Percentiles rank a stretch among this genome's conserved stretches.
Evolutionary conservation across 30 jellyfish, hydroid and myxozoan genomes (phyloP).

Genomic region (Haliclystus octoradiatus): DNA sequence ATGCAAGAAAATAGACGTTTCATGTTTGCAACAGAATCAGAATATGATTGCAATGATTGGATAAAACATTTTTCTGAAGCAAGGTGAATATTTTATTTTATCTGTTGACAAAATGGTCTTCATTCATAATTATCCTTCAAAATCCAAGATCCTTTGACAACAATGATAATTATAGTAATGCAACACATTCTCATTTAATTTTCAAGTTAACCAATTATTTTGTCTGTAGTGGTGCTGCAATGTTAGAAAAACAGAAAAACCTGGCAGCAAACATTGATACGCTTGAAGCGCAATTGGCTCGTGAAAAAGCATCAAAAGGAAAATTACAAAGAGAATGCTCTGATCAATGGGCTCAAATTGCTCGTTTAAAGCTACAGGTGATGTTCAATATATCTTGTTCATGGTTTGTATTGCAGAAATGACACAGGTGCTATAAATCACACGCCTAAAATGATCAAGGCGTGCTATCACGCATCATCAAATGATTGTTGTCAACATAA

Average conservation of each 20-base stretch:
- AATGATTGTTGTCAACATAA: too few relatives aligned
- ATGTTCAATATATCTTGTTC: not conserved
- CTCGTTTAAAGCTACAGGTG: conserved; percentile 80
- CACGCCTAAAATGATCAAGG: too few relatives aligned
- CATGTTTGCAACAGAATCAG: conserved; percentile 64
- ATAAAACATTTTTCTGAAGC: conserved; percentile 44
- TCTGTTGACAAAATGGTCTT: too few relatives aligned
- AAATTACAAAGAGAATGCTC: conserved; percentile 59
- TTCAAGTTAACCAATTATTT: too few relatives aligned
- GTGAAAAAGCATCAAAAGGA: conserved; percentile 61
- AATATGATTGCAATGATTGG: conserved; percentile 75
- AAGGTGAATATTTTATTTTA: too few relatives aligned
- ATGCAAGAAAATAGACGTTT: conserved; percentile 54
- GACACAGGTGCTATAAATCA: too few relatives aligned
- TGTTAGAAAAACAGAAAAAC: conserved; percentile 18
- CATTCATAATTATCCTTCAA: too few relatives aligned
- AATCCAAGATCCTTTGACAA: too few relatives aligned
- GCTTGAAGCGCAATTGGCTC: conserved; percentile 32
- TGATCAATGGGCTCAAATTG: conserved; percentile 78
- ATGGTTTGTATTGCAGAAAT: too few relatives aligned
- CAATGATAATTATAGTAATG: not conserved
- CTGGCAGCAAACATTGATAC: conserved; percentile 10
- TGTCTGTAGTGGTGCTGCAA: conserved; percentile 38
- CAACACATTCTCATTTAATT: not conserved
- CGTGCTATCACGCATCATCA: too few relatives aligned